Percentiles rank a stretch among this genome's conserved stretches.
These are phyloP conservation scores for Pseudochaenichthys georgianus DNA, from an alignment of 2,797 vertebrate genomes.

Conservation along the genomic window DNA sequence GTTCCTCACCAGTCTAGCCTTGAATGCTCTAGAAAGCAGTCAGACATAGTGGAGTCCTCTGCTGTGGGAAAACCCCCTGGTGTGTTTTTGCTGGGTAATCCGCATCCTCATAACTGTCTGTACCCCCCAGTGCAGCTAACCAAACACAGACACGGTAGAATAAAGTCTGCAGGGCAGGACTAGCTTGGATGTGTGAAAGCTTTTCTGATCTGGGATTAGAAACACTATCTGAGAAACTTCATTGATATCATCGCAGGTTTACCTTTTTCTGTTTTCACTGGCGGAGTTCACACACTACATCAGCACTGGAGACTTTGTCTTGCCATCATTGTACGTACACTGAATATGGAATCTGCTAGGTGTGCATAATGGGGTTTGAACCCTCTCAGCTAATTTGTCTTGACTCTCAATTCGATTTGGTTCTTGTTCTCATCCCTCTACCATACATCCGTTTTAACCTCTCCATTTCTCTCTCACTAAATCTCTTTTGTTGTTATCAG, in stretches of 20 bases:
- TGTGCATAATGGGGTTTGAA: conserved; percentile 10
- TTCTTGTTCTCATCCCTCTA: background rate
- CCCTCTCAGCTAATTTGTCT: background rate
- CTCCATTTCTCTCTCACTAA: background rate
- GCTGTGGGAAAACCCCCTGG: conserved; percentile 73
- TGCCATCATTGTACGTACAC: background rate
- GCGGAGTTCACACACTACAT: conserved; percentile 24
- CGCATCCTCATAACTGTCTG: conserved; percentile 62
- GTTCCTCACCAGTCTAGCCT: background rate
- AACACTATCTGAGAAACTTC: conserved; percentile 38
- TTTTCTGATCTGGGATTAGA: conserved; percentile 63
- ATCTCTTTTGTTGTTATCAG: conserved; percentile 70
- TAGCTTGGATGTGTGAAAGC: conserved; percentile 39
- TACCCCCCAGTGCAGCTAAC: conserved; percentile 66
- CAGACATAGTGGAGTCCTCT: conserved; percentile 37
- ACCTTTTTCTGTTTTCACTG: conserved; percentile 30
- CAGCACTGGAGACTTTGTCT: conserved; percentile 2
- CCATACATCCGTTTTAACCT: background rate
- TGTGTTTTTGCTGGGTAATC: conserved; percentile 77
- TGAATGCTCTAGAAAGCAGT: conserved; percentile 22
- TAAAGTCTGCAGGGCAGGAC: conserved; percentile 56
- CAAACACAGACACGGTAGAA: conserved; percentile 70
- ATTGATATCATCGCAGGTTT: conserved; percentile 22
- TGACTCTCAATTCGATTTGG: background rate
- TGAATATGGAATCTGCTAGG: conserved; percentile 22